Conservation (phyloP, 2,888 invertebrate species). For the Rhogogaster chlorosoma region DNA sequence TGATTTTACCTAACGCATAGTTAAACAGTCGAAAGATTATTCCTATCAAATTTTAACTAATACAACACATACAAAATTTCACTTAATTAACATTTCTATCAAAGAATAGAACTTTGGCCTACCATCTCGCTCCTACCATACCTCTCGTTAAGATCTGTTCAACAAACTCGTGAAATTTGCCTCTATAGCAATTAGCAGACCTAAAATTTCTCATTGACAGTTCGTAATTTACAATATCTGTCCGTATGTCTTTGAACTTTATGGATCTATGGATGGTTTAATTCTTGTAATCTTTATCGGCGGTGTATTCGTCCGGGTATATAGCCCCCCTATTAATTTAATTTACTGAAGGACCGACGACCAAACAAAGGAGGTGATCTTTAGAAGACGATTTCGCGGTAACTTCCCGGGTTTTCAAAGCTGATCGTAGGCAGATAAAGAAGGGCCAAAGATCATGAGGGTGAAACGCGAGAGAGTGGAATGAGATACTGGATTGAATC, state of each 20-base stretch:
- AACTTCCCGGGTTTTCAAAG: constrained; percentile 11
- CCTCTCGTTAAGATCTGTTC: background rate
- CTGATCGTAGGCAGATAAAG: constrained; percentile 28
- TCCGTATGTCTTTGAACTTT: background rate
- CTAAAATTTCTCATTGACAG: background rate
- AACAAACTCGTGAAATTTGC: background rate
- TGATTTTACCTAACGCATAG: background rate
- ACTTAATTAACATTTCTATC: background rate
- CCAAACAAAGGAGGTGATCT: background rate
- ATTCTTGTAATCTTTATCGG: constrained; percentile 10
- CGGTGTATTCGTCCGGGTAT: background rate
- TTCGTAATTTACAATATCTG: background rate
- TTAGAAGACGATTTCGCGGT: background rate
- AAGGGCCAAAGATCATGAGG: constrained; percentile 51
- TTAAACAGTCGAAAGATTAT: background rate
- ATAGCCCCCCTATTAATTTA: constrained; percentile 45
- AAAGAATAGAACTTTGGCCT: background rate
- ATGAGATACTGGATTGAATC: constrained; percentile 60
- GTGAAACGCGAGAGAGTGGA: constrained; percentile 47
- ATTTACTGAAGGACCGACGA: constrained; percentile 1
- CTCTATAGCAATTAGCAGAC: background rate
- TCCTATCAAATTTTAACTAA: background rate
- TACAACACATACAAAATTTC: background rate
- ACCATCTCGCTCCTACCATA: background rate
- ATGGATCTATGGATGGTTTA: constrained; percentile 5